Evolutionary conservation across 2,888 invertebrate species (phyloP).

Genomic region (Teleiodes luculella): DNA sequence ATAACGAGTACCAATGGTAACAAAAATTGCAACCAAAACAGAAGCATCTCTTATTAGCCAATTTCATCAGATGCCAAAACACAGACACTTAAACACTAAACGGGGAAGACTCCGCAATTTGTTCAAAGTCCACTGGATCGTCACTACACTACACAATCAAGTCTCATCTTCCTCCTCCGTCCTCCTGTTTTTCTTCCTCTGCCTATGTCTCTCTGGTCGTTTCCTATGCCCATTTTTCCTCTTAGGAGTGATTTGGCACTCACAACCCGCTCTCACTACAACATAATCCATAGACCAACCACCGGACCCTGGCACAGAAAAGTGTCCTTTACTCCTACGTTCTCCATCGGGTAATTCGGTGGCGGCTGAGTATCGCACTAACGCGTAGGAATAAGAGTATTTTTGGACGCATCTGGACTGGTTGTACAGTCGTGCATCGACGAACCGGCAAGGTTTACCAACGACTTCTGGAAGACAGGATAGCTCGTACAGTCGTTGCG

Average conservation of each 20-base stretch:
- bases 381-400: conserved; percentile 90
- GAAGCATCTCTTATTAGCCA: too few species aligned
- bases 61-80: conserved; percentile 15
- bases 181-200: conserved; percentile 49
- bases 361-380: conserved; percentile 81
- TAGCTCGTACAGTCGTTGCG: conserved; percentile 87
- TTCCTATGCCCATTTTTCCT: conserved; percentile 56
- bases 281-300: conserved; percentile 91
- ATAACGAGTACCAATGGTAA: too few species aligned
- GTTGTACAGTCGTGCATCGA: conserved; percentile 83
- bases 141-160: conserved; percentile 52
- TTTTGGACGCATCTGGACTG: conserved; percentile 90
- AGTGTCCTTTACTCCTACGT: conserved; percentile 58
- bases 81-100: conserved; percentile 36
- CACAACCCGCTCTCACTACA: conserved; percentile 89
- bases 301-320: conserved; percentile 74
- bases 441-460: conserved; percentile 85
- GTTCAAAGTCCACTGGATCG: conserved; percentile 58
- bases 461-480: conserved; percentile 85
- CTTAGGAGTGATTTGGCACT: conserved; percentile 84
- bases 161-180: conserved; percentile 59
- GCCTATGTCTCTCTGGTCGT: conserved; percentile 52
- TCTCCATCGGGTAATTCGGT: conserved; percentile 58
- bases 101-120: conserved; percentile 46
- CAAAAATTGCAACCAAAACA: too few species aligned